Evolutionary conservation across 1,140 invertebrate species (phyloP).

Genomic region (Oryctes rhinoceros): DNA sequence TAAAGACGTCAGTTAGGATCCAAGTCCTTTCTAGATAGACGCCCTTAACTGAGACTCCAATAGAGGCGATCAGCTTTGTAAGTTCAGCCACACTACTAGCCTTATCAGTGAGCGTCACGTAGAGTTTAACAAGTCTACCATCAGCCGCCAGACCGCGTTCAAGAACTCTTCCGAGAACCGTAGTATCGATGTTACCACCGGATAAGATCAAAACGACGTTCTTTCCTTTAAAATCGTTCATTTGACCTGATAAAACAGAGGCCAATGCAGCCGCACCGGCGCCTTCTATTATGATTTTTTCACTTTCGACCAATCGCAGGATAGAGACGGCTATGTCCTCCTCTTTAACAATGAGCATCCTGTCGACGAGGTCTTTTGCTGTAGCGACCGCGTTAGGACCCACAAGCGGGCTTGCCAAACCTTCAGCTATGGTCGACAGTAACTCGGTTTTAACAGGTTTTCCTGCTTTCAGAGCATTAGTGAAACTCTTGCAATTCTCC

Average conservation of each 20-base stretch:
- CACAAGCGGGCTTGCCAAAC: constrained; percentile 71
- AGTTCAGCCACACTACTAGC: constrained; percentile 71
- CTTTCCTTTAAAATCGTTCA: constrained; percentile 75
- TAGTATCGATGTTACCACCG: constrained; percentile 80
- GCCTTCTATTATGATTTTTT: constrained; percentile 77
- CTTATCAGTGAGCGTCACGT: constrained; percentile 70
- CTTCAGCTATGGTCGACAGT: constrained; percentile 53
- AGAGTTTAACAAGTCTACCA: constrained; percentile 73
- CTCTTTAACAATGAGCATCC: constrained; percentile 64
- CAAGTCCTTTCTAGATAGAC: constrained; percentile 74
- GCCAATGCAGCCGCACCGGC: constrained; percentile 75
- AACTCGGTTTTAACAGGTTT: constrained; percentile 64
- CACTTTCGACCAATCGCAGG: constrained; percentile 72
- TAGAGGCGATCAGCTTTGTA: constrained; percentile 63
- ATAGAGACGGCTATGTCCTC: constrained; percentile 57
- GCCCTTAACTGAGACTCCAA: constrained; percentile 72
- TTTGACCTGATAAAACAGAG: constrained; percentile 70
- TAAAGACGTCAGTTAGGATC: constrained; percentile 70
- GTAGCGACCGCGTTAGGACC: constrained; percentile 76
- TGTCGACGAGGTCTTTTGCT: constrained; percentile 67
- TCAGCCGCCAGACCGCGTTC: constrained; percentile 77
- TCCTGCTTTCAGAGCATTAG: constrained; percentile 74
- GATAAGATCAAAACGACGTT: constrained; percentile 73
- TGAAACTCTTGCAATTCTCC: constrained; percentile 87
- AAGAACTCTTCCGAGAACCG: constrained; percentile 71